These are phyloP conservation scores for Rhynchopsitta pachyrhyncha DNA, from an alignment of 2,113 vertebrate species.

Conservation along the genomic window DNA sequence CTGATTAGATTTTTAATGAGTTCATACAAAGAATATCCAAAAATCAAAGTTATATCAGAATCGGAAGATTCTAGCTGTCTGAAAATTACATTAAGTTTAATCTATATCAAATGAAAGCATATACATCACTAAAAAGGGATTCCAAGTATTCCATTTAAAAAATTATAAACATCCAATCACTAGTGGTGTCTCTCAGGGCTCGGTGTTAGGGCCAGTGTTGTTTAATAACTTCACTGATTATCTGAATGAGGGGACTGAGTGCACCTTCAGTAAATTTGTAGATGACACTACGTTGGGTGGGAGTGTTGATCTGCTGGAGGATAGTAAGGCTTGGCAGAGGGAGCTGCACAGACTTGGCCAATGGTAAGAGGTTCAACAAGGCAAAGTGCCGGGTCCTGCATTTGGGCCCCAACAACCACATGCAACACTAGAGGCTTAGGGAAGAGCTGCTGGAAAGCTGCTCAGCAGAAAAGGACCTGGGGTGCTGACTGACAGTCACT, in stretches of 20 bases:
- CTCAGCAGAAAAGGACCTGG: neutral
- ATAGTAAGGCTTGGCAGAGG: neutral
- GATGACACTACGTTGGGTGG: neutral
- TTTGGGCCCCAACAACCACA: neutral
- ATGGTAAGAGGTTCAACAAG: neutral
- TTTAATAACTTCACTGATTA: neutral
- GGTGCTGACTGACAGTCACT: neutral
- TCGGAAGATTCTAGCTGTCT: neutral
- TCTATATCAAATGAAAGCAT: neutral
- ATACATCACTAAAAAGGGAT: neutral
- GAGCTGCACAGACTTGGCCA: neutral
- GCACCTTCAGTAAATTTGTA: neutral
- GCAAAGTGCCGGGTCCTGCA: neutral
- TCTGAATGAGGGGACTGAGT: neutral
- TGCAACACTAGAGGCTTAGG: neutral
- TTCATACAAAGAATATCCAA: neutral
- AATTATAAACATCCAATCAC: neutral
- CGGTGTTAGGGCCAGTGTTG: neutral
- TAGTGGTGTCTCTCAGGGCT: neutral
- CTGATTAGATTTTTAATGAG: neutral
- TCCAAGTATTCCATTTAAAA: neutral
- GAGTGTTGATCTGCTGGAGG: neutral
- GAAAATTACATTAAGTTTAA: neutral
- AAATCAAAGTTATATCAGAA: neutral
- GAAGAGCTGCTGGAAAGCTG: neutral